Evolutionary conservation across 2,113 vertebrate species (phyloP).

Genomic region (Heterochromis multidens): DNA sequence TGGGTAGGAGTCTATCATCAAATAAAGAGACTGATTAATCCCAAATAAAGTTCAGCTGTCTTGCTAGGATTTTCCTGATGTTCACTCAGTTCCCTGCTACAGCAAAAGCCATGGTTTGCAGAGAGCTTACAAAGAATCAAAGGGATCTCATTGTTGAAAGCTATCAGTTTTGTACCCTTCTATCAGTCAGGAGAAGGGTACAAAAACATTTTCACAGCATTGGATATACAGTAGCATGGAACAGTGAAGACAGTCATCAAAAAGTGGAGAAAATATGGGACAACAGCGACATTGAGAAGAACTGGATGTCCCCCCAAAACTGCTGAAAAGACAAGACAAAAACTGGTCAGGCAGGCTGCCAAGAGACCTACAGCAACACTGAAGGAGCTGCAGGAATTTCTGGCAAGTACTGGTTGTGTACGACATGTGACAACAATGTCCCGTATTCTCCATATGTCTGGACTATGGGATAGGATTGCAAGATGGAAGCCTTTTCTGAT

Average conservation of each 20-base stretch:
- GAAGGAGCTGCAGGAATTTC: background rate
- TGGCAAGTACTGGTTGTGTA: no score
- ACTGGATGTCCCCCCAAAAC: background rate
- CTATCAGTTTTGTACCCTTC: no score
- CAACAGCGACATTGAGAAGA: background rate
- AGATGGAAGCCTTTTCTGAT: no score
- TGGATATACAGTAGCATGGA: no score
- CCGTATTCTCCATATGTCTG: no score
- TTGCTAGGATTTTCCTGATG: background rate
- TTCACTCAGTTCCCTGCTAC: background rate
- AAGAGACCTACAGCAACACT: background rate
- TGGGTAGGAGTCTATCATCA: no score
- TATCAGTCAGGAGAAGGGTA: no score
- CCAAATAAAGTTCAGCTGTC: background rate
- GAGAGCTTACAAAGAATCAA: background rate
- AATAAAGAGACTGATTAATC: rapidly evolving
- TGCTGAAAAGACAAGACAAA: background rate
- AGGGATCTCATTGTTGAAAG: background rate
- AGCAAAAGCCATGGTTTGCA: background rate
- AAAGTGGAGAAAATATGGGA: background rate
- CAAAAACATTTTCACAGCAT: no score
- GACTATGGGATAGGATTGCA: no score
- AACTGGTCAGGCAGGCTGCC: background rate
- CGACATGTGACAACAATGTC: no score
- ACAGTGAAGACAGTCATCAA: no score